These are phyloP conservation scores for Argyrosomus regius DNA, from an alignment of 2,797 vertebrate species.

Conservation along the genomic window DNA sequence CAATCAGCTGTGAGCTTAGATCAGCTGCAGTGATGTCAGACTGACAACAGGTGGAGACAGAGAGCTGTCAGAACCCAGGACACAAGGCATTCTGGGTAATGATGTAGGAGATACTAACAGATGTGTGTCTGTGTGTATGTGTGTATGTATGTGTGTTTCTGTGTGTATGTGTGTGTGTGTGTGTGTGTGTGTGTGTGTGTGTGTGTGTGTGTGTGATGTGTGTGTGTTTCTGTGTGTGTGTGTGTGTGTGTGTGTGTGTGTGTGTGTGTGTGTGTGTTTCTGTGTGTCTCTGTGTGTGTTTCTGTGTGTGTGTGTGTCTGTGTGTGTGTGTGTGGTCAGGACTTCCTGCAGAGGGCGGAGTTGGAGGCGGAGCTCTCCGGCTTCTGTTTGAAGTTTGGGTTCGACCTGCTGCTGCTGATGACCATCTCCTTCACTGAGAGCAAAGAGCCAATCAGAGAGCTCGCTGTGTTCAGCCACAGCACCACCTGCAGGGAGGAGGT, in stretches of 20 bases:
- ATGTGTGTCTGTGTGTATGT: neutral
- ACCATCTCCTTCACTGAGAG: constrained; percentile 85
- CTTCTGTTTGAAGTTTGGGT: constrained; percentile 88
- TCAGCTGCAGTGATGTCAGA: neutral
- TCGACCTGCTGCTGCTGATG: constrained; percentile 88
- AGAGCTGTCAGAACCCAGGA: neutral
- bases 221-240: constrained; percentile 4
- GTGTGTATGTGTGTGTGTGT: too few species aligned
- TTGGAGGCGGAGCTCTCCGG: constrained; percentile 86
- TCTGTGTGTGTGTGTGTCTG: constrained; percentile 5
- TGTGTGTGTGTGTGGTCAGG: constrained; percentile 72
- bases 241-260: constrained; percentile 1
- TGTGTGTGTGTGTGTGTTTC: constrained; percentile 3
- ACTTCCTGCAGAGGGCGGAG: constrained; percentile 83
- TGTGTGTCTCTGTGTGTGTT: neutral
- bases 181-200: too few species aligned
- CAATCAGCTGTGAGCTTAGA: neutral
- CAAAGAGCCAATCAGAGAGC: constrained; percentile 88
- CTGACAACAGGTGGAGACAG: constrained; percentile 13
- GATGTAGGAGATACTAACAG: neutral
- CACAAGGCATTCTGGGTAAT: constrained; percentile 6
- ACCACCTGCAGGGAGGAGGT: constrained; percentile 82
- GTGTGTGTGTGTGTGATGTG: neutral
- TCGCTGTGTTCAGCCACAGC: constrained; percentile 88
- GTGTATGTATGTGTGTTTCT: constrained; percentile 1